phyloP scores from a whole-genome alignment of 2,888 invertebrate genomes.

The Stenodera caucasica region DNA sequence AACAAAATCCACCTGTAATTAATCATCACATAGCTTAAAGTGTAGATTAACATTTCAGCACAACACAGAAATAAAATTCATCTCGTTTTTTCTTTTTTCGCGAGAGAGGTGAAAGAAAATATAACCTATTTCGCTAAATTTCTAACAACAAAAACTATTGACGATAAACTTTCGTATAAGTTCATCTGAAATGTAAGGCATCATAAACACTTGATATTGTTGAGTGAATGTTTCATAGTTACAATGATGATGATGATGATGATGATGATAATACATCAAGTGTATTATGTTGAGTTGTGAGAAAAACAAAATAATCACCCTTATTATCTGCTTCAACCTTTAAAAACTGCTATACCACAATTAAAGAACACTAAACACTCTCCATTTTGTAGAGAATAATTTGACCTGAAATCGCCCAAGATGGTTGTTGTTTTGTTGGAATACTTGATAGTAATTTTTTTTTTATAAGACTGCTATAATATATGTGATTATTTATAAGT shows the following conservation, averaged over 20 bases:
- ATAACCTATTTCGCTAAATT: too few species aligned
- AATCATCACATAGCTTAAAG: too few species aligned
- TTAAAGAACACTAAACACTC: not conserved
- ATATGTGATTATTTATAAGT: not conserved
- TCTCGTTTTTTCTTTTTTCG: too few species aligned
- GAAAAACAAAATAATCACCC: not conserved
- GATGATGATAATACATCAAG: not conserved
- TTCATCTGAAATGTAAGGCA: not conserved
- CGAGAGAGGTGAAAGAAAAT: too few species aligned
- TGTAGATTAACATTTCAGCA: too few species aligned
- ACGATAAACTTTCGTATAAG: too few species aligned
- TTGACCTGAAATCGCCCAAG: slow-evolving; percentile 1
- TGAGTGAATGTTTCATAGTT: not conserved
- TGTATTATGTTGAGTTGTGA: not conserved
- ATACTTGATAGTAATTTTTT: not conserved
- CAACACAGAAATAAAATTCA: too few species aligned
- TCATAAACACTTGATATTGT: not conserved
- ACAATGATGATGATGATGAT: not conserved
- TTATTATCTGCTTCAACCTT: not conserved
- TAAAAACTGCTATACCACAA: not conserved
- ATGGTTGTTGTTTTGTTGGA: not conserved
- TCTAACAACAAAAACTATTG: too few species aligned
- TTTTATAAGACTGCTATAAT: not conserved
- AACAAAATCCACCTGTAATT: too few species aligned
- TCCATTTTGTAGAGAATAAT: not conserved